A percentile compares a stretch with the other conserved stretches of the same genome.
phyloP scores from a whole-genome alignment of 2,113 vertebrate species.

The Eurypyga helias region DNA sequence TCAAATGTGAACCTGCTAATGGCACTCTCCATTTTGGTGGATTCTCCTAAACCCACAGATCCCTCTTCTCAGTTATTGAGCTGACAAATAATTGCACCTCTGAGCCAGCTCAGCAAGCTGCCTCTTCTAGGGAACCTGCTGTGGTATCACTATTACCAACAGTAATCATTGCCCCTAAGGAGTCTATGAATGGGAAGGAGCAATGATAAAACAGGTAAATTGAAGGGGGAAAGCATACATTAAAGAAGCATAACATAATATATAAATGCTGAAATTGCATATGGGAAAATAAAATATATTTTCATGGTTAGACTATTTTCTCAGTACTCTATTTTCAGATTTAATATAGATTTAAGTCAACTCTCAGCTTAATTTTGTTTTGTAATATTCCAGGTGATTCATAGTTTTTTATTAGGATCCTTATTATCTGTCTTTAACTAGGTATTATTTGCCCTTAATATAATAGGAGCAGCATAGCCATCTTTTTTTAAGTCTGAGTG shows the following conservation, averaged over 20 bases:
- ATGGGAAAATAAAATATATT: slow-evolving; percentile 15
- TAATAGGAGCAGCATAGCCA: not conserved
- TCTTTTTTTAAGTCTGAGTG: not conserved
- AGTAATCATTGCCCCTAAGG: slow-evolving; percentile 58
- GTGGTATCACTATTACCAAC: slow-evolving; percentile 55
- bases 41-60: slow-evolving; percentile 45
- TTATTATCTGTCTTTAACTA: not conserved
- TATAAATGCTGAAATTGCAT: slow-evolving; percentile 29
- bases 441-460: slow-evolving; percentile 16
- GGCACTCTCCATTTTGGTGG: slow-evolving; percentile 18
- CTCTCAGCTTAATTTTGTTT: slow-evolving; percentile 34
- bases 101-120: slow-evolving; percentile 51
- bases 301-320: slow-evolving; percentile 33
- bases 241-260: slow-evolving; percentile 43
- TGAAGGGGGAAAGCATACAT: slow-evolving; percentile 30
- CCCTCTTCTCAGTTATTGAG: slow-evolving; percentile 20
- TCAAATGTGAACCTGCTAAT: slow-evolving; percentile 27
- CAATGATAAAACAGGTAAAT: slow-evolving; percentile 60
- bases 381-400: not conserved
- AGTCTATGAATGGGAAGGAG: slow-evolving; percentile 48
- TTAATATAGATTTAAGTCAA: slow-evolving; percentile 16
- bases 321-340: slow-evolving; percentile 5
- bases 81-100: slow-evolving; percentile 58
- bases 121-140: slow-evolving; percentile 57
- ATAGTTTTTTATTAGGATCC: slow-evolving; percentile 33